Evolutionary conservation across 2,797 vertebrate species (phyloP).

Genomic region (Takifugu rubripes): DNA sequence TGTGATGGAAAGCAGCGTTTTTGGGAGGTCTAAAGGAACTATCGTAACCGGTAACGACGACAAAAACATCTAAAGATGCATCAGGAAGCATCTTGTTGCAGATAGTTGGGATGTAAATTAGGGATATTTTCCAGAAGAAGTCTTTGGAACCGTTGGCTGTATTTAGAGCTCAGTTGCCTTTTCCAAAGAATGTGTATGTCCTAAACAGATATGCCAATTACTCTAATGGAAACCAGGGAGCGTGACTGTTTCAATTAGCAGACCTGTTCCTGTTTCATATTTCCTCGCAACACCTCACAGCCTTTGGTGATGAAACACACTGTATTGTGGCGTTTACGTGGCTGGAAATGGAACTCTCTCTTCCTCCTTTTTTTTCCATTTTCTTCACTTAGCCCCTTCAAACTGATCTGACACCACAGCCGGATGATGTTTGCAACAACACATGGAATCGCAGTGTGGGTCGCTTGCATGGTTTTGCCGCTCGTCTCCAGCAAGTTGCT

Average conservation of each 20-base stretch:
- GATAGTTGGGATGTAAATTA: too few relatives aligned
- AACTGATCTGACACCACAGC: constrained; percentile 45
- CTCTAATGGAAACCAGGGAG: constrained; percentile 67
- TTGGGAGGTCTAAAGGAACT: too few relatives aligned
- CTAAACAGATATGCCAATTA: constrained; percentile 75
- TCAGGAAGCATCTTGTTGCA: too few relatives aligned
- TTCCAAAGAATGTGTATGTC: constrained; percentile 64
- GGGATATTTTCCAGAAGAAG: too few relatives aligned
- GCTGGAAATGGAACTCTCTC: constrained; percentile 47
- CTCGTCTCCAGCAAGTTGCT: constrained; percentile 43
- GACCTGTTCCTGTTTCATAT: constrained; percentile 55
- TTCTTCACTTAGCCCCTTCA: constrained; percentile 5
- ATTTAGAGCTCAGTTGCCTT: constrained; percentile 66
- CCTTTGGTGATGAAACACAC: constrained; percentile 54
- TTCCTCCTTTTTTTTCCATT: background rate
- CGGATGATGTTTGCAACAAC: constrained; percentile 36
- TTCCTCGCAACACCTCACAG: constrained; percentile 61
- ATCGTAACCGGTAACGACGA: too few relatives aligned
- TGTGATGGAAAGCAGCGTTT: too few relatives aligned
- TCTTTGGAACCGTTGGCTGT: constrained; percentile 8
- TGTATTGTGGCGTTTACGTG: constrained; percentile 30
- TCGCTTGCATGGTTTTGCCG: constrained; percentile 35
- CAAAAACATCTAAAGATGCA: too few relatives aligned
- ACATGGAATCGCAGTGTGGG: background rate
- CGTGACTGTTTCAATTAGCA: constrained; percentile 69